Percentiles rank a stretch among this genome's conserved stretches.
These are phyloP conservation scores for Tachysurus fulvidraco DNA, from an alignment of 2,113 vertebrate species.

Conservation along the genomic window DNA sequence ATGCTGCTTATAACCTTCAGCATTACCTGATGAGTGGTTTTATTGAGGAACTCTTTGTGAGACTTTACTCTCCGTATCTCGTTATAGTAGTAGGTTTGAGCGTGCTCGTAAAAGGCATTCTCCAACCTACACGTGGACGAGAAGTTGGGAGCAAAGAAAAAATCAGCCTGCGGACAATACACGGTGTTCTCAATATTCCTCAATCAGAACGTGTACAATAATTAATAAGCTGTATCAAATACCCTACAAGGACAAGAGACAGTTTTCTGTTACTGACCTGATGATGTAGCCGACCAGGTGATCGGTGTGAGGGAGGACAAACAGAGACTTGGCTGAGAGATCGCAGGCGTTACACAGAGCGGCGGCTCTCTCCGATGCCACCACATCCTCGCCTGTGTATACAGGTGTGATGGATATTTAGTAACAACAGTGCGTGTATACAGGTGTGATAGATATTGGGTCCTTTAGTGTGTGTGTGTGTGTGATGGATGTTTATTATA, in stretches of 20 bases:
- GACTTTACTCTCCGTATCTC: slow-evolving; percentile 96
- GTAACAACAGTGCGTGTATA: neutral
- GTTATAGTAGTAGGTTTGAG: slow-evolving; percentile 96
- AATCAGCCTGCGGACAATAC: neutral
- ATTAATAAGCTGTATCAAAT: neutral
- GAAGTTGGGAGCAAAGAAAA: neutral
- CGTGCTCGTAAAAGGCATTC: slow-evolving; percentile 98
- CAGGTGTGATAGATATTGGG: neutral
- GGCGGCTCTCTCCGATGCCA: slow-evolving; percentile 91
- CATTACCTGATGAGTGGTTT: slow-evolving; percentile 95
- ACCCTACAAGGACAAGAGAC: neutral
- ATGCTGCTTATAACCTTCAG: neutral
- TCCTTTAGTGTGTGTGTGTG: neutral
- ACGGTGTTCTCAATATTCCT: too few relatives aligned
- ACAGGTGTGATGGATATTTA: neutral
- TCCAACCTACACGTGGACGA: slow-evolving; percentile 80
- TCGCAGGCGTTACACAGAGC: slow-evolving; percentile 92
- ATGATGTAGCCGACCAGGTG: slow-evolving; percentile 98
- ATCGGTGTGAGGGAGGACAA: slow-evolving; percentile 95
- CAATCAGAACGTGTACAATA: neutral
- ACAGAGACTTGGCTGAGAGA: slow-evolving; percentile 94
- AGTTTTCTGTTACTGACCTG: slow-evolving; percentile 71
- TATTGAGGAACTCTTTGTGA: slow-evolving; percentile 98
- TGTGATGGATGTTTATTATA: neutral
- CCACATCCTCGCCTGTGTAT: slow-evolving; percentile 87